A percentile compares a stretch with the other conserved stretches of the same genome.
These are phyloP conservation scores for Cordylochernes scorpioides DNA, from an alignment of 2,888 invertebrate species.

Conservation along the genomic window DNA sequence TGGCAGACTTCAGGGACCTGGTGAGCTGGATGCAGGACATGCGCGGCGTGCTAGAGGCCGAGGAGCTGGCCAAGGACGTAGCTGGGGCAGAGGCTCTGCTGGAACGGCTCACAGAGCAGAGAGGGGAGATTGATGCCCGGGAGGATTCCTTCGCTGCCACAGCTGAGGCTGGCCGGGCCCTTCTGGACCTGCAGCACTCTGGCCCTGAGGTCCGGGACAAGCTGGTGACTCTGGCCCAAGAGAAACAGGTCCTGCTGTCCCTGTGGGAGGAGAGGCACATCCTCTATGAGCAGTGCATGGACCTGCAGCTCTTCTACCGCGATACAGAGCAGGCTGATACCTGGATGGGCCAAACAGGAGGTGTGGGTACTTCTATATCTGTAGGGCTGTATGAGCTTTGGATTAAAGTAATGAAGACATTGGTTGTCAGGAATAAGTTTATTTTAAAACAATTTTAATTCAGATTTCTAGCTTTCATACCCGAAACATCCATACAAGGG, in stretches of 20 bases:
- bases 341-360: conserved; percentile 99
- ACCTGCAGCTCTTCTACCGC: conserved; percentile 84
- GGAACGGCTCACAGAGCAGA: conserved; percentile 89
- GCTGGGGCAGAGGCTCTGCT: conserved; percentile 88
- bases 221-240: conserved; percentile 45
- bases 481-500: too few species aligned
- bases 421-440: too few species aligned
- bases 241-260: conserved; percentile 52
- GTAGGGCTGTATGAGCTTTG: too few species aligned
- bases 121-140: conserved; percentile 79
- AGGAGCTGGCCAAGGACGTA: conserved; percentile 94
- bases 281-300: conserved; percentile 96
- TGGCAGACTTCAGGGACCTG: conserved; percentile 82
- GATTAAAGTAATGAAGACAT: too few species aligned
- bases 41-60: conserved; percentile 85
- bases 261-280: conserved; percentile 90
- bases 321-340: conserved; percentile 97
- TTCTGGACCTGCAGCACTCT: conserved; percentile 63
- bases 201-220: conserved; percentile 56
- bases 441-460: too few species aligned
- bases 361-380: conserved; percentile 21
- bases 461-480: too few species aligned
- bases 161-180: conserved; percentile 53
- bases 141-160: conserved; percentile 77
- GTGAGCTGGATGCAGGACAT: conserved; percentile 92